Evolutionary conservation across 2,113 vertebrate species (phyloP).

Genomic region (Brachypteracias leptosomus): DNA sequence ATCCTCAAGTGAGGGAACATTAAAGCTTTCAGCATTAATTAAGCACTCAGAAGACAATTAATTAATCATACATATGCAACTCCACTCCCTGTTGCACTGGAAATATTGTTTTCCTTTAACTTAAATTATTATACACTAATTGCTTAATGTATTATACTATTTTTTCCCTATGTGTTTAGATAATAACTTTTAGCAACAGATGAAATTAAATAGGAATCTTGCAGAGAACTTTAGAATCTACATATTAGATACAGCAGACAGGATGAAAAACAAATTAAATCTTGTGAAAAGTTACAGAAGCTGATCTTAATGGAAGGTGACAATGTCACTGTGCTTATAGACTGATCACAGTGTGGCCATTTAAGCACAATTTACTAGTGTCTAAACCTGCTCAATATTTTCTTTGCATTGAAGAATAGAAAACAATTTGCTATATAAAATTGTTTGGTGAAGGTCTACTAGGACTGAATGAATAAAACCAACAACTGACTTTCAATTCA

Average conservation of each 20-base stretch:
- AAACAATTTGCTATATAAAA: neutral
- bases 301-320: neutral
- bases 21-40: slow-evolving; percentile 23
- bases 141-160: neutral
- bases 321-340: neutral
- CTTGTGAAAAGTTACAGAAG: neutral
- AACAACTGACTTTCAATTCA: neutral
- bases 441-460: neutral
- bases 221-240: neutral
- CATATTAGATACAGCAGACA: neutral
- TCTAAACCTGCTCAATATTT: neutral
- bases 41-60: neutral
- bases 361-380: neutral
- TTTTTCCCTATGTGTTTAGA: neutral
- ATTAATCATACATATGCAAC: neutral
- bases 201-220: neutral
- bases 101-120: slow-evolving; percentile 12
- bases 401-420: neutral
- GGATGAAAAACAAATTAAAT: neutral
- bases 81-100: neutral
- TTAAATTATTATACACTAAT: neutral
- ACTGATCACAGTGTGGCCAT: neutral
- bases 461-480: neutral
- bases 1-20: neutral
- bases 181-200: neutral